Evolutionary conservation across 2,113 vertebrate species (phyloP), one percentile per base, ranked within the genome.

Genomic region (Argyrosomus japonicus): DNA sequence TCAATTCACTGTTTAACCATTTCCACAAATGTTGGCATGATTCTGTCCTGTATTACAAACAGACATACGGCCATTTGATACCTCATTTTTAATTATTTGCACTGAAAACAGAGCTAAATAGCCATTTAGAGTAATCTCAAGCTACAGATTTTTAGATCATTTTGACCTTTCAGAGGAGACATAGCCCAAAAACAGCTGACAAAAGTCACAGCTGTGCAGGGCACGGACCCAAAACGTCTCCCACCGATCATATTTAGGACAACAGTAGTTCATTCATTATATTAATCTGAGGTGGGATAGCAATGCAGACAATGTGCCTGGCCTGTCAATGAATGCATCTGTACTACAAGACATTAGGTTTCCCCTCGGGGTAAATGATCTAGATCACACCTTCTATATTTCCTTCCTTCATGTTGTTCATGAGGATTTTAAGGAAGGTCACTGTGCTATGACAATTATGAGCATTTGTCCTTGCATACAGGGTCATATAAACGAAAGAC

Each of bases 261-360:
- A 88, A 92, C 71, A 92, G 84, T 75, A 79, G 88, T 77, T 89
- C 89, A 82, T 91, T 93, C 75, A 87, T 83, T 60, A 57, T 61
- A 57, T 86, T 65, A 85, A 61, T 81, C 76, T 88, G 75, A 90
- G 84, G 91, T 91, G 88, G 91, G 86, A 87, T 85, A 87, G 71
- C 79, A 85, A 92, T 93, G 82, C 84, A 78, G 79, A 89, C 79
- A 89, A 90, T 90, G 91, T 87, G 70, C 61, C 53, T 79, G 65
- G 53, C 64, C 68, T 85, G 61, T 87, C 62, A 82, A 80, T 87
- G 69, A 85, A 62, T 23, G 62, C 19, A 23, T 75, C 82, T 87
- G 74, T 83, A 25, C 29, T 80, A 74, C 57, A 81, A 58, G 57
- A 64, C 84, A 72, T 58, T 56, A 71, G 18, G 54, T 58, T 87